Base-by-base conservation (phyloP, 2,113 vertebrate genomes). In the Seriola aureovittata region DNA sequence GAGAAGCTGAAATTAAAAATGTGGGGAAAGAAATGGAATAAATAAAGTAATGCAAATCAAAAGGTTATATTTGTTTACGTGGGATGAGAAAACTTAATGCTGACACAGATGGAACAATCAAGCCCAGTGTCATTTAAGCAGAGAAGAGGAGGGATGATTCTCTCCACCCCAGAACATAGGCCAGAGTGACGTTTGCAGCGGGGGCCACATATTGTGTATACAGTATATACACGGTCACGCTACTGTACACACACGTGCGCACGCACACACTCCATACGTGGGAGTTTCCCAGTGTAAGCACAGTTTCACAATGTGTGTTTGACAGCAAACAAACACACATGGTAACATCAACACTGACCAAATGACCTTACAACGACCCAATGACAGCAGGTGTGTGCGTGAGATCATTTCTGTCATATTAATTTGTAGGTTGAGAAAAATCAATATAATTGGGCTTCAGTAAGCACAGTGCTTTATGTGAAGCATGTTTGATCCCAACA, bases 301-400 rank as follows among this genome's bases (percentile, higher is more conserved):
- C 82, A 78, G 71, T 62, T 73, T 78, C 70, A 64, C 72, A 69
- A 60, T 38, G 36, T 77, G 71, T 91, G 90, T 93, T 92, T 92
- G 78, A 87, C 86, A 81, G 85, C 87, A 93, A 90, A 92, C 89
- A 92, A 75, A 86, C 40, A 59, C 52, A 73, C 57, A 36, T 10
- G 10, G 55, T 71, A 74, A 85, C 80, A 81, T 79, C 84, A 81
- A 81, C 75, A 90, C 40, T 70, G 75, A 90, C 71, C 74, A 23
- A 46, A 57, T 86, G 78, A 68, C 21, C 84, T 89, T 57, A 81
- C 75, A 90, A 34, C 67, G 75, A 90, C 69, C 71, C 21, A 46
- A 57, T 86, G 78, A 68, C 21, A 82, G 70, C 80, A 60, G 64
- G 64, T 75, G 82, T 75, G 29, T 38, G 23, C 44, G 65, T 42